Base-by-base conservation (phyloP, 23 tunicate species). In the Oikopleura dioica region DNA sequence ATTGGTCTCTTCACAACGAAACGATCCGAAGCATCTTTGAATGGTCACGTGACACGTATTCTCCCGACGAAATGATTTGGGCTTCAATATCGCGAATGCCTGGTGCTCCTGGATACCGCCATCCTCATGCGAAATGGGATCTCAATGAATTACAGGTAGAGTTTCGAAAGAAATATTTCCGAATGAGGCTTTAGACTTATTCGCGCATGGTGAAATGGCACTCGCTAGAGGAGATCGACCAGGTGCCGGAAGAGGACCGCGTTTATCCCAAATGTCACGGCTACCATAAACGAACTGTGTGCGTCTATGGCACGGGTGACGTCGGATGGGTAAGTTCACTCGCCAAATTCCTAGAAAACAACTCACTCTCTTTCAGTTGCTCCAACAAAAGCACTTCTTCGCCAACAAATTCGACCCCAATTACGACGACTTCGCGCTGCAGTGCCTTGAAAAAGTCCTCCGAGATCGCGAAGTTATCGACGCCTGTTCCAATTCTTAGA, bases 51-150 rank as follows among this genome's bases (percentile, higher is more conserved):
- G 99, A 94, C 76, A 80, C 88, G 4, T 94, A 86, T 69, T 94
- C 99, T 26, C 99, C 99, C 0, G 99, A 94, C 50, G 99, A 94
- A 51, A 87, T 82, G 51, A 69, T 94, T 77, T 94, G 99, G 99
- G 99, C 88, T 29, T 75, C 99, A 21, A 37, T 94, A 68, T 86
- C 83, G 38, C 80, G 99, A 29, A 81, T 79, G 38, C 87, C 87
- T 38, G 77, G 75, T 16, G 36, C 87, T 12, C 99, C 99, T 0
- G 99, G 99, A 0, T 86, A 92, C 76, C 69, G 75, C 33, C 99
- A 92, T 29, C 99, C 95, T 35, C 99, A 94, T 78, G 75, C 38
- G 55, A 94, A 94, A 59, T 94, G 87, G 77, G 99, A 94, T 77
- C 69, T 38, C 28, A 94, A 94, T 78, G 99, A 94, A 50, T 31